phyloP scores from a whole-genome alignment of 2,888 invertebrate genomes.

The Fragum whitleyi region DNA sequence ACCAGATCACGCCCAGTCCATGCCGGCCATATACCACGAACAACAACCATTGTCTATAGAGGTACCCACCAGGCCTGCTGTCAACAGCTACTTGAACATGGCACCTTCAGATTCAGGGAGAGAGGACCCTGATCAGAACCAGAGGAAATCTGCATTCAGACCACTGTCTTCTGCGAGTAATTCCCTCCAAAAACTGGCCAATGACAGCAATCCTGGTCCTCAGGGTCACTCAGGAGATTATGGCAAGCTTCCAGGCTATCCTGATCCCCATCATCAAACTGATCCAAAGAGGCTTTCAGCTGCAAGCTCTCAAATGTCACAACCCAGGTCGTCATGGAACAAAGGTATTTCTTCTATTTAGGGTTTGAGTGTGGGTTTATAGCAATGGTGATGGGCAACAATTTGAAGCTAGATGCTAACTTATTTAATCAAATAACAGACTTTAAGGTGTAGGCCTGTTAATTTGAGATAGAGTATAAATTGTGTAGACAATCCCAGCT shows the following conservation, averaged over 20 bases:
- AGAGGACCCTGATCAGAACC: conserved; percentile 4
- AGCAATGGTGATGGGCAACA: conserved; percentile 3
- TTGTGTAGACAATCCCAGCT: too few relatives aligned
- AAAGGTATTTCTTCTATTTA: conserved; percentile 42
- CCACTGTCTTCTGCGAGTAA: conserved; percentile 55
- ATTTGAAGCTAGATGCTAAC: background rate
- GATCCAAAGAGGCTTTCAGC: conserved; percentile 60
- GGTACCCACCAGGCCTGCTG: conserved; percentile 29
- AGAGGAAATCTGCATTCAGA: conserved; percentile 73
- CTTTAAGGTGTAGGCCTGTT: too few relatives aligned
- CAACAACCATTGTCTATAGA: conserved; percentile 45
- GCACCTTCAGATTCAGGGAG: background rate
- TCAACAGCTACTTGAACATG: conserved; percentile 51
- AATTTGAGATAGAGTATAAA: too few relatives aligned
- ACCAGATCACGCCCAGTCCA: conserved; percentile 63
- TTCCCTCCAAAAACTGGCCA: conserved; percentile 55
- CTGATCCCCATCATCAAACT: conserved; percentile 54
- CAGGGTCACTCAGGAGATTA: conserved; percentile 50
- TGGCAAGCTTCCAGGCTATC: conserved; percentile 40
- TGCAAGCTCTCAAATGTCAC: conserved; percentile 63
- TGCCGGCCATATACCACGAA: conserved; percentile 64
- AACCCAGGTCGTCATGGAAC: conserved; percentile 45
- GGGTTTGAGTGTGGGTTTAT: background rate
- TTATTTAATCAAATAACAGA: too few relatives aligned
- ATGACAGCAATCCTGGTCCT: conserved; percentile 29